phyloP scores from a whole-genome alignment of 2,888 invertebrate species.

The Hirtodrosophila alboralis region DNA sequence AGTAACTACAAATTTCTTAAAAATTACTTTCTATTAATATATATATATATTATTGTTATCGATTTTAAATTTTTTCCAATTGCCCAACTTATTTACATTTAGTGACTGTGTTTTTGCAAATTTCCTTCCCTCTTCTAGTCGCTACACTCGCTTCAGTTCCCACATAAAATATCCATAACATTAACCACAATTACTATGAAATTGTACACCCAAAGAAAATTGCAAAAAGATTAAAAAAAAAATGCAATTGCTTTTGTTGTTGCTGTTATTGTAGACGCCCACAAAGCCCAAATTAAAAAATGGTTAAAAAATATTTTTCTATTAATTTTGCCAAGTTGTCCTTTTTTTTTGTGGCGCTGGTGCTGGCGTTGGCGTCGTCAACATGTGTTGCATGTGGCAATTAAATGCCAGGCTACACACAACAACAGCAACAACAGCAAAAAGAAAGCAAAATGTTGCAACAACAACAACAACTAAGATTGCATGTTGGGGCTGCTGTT shows the following conservation, averaged over 20 bases:
- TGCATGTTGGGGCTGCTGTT: conserved; percentile 30
- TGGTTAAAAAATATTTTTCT: conserved; percentile 71
- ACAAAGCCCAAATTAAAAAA: conserved; percentile 73
- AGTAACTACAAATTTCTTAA: too few species aligned
- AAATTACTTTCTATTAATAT: conserved; percentile 5
- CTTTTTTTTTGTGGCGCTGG: conserved; percentile 38
- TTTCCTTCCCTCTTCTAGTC: neutral
- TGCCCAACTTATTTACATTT: conserved; percentile 13
- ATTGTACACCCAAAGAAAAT: conserved; percentile 49
- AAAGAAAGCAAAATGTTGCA: conserved; percentile 48
- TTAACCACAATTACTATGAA: conserved; percentile 78
- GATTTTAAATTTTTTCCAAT: neutral
- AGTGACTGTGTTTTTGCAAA: conserved; percentile 3
- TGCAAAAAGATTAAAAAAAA: conserved; percentile 32
- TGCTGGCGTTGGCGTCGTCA: conserved; percentile 55
- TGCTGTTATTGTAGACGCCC: conserved; percentile 47
- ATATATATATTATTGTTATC: too few species aligned
- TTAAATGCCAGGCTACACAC: conserved; percentile 64
- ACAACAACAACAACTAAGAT: conserved; percentile 17
- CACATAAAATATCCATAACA: conserved; percentile 76
- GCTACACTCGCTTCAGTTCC: conserved; percentile 37
- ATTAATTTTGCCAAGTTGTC: conserved; percentile 72
- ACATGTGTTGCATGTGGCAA: conserved; percentile 78
- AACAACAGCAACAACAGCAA: conserved; percentile 26
- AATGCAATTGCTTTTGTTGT: conserved; percentile 25